A percentile compares a stretch with the other conserved stretches of the same genome.
phyloP scores from a whole-genome alignment of 2,888 invertebrate species.

The Ferrisia virgata region DNA sequence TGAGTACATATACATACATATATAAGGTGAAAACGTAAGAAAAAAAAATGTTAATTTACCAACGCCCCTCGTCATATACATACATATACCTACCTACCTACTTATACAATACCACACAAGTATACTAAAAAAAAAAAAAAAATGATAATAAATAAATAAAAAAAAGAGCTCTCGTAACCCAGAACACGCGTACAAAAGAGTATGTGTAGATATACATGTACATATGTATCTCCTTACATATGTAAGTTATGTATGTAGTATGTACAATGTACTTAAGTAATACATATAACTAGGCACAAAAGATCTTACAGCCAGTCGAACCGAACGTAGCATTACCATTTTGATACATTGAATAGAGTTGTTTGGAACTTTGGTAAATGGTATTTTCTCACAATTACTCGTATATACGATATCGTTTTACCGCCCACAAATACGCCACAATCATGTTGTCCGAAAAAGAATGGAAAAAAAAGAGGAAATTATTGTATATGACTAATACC shows the following conservation, averaged over 20 bases:
- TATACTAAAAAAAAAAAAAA: not conserved
- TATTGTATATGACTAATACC: slow-evolving; percentile 14
- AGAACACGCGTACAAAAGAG: not conserved
- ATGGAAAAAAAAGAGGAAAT: slow-evolving; percentile 9
- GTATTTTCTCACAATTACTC: slow-evolving; percentile 26
- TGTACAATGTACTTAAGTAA: no score
- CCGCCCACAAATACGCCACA: slow-evolving; percentile 13
- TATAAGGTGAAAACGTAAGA: not conserved
- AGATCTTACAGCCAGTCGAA: not conserved
- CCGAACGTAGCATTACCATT: not conserved
- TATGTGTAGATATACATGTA: no score
- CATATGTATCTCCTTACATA: no score
- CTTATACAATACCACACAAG: not conserved
- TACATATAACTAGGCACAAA: no score
- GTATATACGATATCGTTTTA: slow-evolving; percentile 16
- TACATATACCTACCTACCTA: not conserved
- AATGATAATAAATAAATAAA: not conserved
- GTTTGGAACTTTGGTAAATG: not conserved
- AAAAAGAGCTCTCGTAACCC: not conserved
- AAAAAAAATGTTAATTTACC: slow-evolving; percentile 25
- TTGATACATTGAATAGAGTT: not conserved
- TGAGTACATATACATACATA: no score
- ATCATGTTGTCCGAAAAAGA: not conserved
- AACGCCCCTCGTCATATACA: not conserved
- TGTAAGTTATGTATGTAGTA: no score